Base-by-base conservation (phyloP, 2,113 vertebrate species). In the Maccullochella peelii region DNA sequence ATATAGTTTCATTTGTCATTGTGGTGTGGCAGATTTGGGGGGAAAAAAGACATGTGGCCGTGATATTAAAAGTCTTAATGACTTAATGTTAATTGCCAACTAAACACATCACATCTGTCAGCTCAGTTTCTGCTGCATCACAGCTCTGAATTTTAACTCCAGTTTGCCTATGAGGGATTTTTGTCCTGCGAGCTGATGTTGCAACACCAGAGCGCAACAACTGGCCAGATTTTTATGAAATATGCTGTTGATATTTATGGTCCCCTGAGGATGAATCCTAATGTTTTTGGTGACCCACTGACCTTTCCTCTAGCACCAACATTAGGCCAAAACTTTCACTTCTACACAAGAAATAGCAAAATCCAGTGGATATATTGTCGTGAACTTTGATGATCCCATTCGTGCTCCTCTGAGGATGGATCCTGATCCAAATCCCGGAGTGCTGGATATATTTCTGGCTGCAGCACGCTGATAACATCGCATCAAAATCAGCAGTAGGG, bases 1-100 rank as follows among this genome's bases (percentile, higher is more conserved):
- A 59, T 42, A 72, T n/a, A 57, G 77, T 80, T 68, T 16, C 68
- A 73, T 80, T 87, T 68, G 54, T 72, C 70, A 63, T 59, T 76
- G 66, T 69, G 67, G 65, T 68, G 67, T 38, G 68, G 79, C 65
- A 76, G 82, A 85, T 74, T 33, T 85, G 57, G 0, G 38, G 38
- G 20, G 49, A 14, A 14, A 40, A 54, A 16, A 82, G 62, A 65
- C 30, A 27, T 62, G 70, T 80, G 70, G 63, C 63, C 4, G 12
- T 49, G 79, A 74, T 78, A 75, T 86, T 74, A 70, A 80, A 78
- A 59, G 66, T 71, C 63, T 63, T 74, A n/a, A 8, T 63, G 75
- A 78, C 57, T 86, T 79, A 2, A 71, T 76, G 69, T 66, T 58
- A 76, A 61, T 59, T 44, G 65, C 75, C 52, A 25, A 82, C 44